Evolutionary conservation across 2,888 invertebrate species (phyloP), one percentile per base, ranked within the genome.

Genomic region (Griposia aprilina): DNA sequence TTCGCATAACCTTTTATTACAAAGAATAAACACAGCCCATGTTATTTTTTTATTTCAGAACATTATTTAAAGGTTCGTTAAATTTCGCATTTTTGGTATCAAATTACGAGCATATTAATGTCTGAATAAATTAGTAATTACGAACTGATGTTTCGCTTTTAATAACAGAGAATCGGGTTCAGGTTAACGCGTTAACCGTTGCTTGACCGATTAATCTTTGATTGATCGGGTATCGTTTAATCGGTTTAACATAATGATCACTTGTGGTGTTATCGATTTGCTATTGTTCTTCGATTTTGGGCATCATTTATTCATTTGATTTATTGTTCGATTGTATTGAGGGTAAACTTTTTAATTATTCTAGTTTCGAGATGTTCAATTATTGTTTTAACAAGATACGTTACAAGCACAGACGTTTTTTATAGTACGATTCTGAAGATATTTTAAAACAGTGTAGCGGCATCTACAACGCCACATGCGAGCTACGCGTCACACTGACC

Each of bases 151-250:
- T 41, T 76, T 74, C 67, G 78, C 26, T 68, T 82, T 82, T 87
- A 84, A 82, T 83, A 78, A 69, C 71, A 59, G 72, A 81, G 78
- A 83, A 80, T 79, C 45, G 70, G 83, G 85, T 89, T 88, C 82
- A 81, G 88, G 90, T 90, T 90, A 91, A 88, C 86, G 87, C 88
- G 73, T 76, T 80, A 68, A 90, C 90, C 89, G 90, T 90, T 89
- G 87, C 72, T 82, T 69, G 89, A 86, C 88, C 89, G 87, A 78
- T 78, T 87, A 85, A 85, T 86, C 83, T 86, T 67, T 87, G 88
- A 91, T 89, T 87, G 88, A 89, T 89, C 80, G 83, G 76, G 78
- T 81, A 80, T 52, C 81, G 73, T 86, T 87, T 85, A 87, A 87
- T 89, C 79, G 79, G 83, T 82, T 80, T 69, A 81, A 80, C 63